Evolutionary conservation across 2,113 vertebrate species (phyloP), one percentile per base, ranked within the genome.

Genomic region (Hippoglossus stenolepis): DNA sequence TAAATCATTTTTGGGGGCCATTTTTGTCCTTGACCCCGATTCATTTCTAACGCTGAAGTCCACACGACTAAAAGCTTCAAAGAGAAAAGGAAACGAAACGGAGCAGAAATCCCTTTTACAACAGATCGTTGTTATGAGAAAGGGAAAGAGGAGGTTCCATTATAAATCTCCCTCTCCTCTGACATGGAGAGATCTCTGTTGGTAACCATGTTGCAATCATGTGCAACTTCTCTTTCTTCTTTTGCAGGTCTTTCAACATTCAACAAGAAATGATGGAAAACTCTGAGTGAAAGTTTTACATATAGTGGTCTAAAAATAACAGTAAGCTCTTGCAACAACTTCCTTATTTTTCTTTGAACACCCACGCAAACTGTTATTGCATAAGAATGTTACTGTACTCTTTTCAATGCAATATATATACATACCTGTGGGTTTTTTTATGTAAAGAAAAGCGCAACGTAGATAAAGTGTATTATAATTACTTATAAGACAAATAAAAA

Each of bases 191-290:
- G 43, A 49, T 57, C 49, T 71, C 68, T 73, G 49, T 24, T 65
- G 26, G 49, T 26, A 70, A 72, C 23, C 53, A 43, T 20, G 67
- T 18, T 14, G 71, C 67, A 81, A 81, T 73, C 60, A 21, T 24
- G 51, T 45, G 60, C 65, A 78, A 83, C 26, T 38, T 38, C 43
- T 54, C 23, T 75, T 40, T 59, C 31, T 1, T 54, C 28, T 54
- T n/a, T 61, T 62, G 70, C 69, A 65, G 57, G 38, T 23, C 18
- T 64, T 71, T 59, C 17, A 64, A 64, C 9, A 53, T n/a, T 54
- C 13, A n/a, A 53, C 24, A 21, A 21, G 2, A 51, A 62, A 53
- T 56, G 5, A 0, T 13, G 53, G 59, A 0, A 60, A 49, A 35
- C 3, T 59, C 57, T n/a, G 3, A 28, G 15, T 28, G n/a, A 43